A percentile compares a stretch with the other conserved stretches of the same genome.
Evolutionary conservation across 2,797 vertebrate genomes (phyloP).

Genomic region (Acanthis flammea): DNA sequence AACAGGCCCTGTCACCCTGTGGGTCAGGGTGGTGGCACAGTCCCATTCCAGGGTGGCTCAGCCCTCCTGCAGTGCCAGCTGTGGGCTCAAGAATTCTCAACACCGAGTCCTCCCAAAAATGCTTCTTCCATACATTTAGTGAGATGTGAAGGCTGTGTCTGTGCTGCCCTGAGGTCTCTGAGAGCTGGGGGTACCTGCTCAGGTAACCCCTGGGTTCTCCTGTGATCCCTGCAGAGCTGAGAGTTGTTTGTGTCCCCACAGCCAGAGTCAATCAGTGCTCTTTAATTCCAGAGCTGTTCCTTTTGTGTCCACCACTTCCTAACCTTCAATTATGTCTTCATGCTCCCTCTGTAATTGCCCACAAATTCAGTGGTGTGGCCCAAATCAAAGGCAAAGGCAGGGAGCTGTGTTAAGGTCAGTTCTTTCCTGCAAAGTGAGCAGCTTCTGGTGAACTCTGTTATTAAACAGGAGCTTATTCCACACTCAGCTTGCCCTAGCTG

Average conservation of each 20-base stretch:
- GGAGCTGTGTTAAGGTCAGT: conserved; percentile 20
- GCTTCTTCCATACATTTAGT: neutral
- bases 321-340: conserved; percentile 50
- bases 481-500: neutral
- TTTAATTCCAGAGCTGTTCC: conserved; percentile 18
- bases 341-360: conserved; percentile 47
- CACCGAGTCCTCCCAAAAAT: neutral
- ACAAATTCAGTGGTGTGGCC: conserved; percentile 14
- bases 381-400: conserved; percentile 21
- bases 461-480: neutral
- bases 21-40: neutral
- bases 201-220: neutral
- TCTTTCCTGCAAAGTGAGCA: conserved; percentile 18
- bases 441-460: neutral
- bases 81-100: neutral
- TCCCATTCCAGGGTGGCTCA: too few species aligned
- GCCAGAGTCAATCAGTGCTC: neutral
- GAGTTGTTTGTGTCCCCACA: neutral
- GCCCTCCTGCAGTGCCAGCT: neutral
- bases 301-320: conserved; percentile 10
- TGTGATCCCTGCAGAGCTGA: neutral
- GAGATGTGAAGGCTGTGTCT: neutral
- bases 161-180: neutral
- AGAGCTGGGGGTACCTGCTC: neutral
- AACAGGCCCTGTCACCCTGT: too few species aligned